Conservation (phyloP, 2,797 vertebrate genomes). For the Coregonus sp. region DNA sequence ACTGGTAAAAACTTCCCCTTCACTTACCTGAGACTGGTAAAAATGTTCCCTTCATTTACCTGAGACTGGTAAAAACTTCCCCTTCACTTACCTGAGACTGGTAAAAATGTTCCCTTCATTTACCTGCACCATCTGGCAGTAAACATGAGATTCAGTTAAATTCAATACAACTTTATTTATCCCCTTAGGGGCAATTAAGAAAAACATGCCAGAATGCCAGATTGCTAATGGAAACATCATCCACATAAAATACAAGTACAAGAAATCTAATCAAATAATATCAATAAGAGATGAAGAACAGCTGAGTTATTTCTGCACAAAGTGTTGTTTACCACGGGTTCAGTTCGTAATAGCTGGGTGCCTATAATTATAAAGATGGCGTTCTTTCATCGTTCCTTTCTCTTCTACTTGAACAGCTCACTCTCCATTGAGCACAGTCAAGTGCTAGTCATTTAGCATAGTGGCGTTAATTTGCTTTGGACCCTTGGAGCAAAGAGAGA, state of each 20-base stretch:
- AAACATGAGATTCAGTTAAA: too few relatives aligned
- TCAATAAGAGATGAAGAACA: too few relatives aligned
- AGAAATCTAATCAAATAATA: background rate
- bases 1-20: too few relatives aligned
- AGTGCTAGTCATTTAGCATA: background rate
- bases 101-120: background rate
- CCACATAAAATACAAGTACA: background rate
- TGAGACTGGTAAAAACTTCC: too few relatives aligned
- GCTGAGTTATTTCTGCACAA: too few relatives aligned
- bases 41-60: background rate
- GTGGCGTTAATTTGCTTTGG: background rate
- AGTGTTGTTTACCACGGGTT: background rate
- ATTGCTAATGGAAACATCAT: background rate
- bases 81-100: background rate
- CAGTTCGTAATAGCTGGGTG: background rate
- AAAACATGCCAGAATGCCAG: too few relatives aligned
- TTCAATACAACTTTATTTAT: too few relatives aligned
- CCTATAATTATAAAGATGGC: background rate
- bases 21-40: too few relatives aligned
- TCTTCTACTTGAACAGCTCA: background rate
- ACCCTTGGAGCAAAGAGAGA: constrained; percentile 1
- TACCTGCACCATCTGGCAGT: background rate
- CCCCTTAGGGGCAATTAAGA: too few relatives aligned
- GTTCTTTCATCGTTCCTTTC: constrained; percentile 1
- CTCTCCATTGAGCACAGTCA: constrained; percentile 7